These are phyloP conservation scores for Atta colombica DNA, from an alignment of 1,140 invertebrate genomes.

Conservation along the genomic window DNA sequence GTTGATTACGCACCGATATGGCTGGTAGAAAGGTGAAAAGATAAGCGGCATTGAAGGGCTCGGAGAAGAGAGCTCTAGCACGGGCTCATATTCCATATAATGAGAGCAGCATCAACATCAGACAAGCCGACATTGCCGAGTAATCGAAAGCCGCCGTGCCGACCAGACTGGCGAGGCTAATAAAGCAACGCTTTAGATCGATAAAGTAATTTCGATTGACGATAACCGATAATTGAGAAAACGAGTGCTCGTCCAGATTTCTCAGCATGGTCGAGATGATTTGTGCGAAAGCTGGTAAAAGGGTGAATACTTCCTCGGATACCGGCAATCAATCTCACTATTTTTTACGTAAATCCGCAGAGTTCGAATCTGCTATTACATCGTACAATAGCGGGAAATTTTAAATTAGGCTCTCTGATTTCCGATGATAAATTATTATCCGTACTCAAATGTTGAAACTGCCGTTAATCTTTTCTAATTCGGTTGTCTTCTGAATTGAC, in stretches of 20 bases:
- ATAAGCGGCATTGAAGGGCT: constrained; percentile 31
- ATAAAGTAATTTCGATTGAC: constrained; percentile 56
- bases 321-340: neutral
- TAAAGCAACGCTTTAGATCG: constrained; percentile 60
- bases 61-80: constrained; percentile 76
- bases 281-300: constrained; percentile 38
- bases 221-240: constrained; percentile 69
- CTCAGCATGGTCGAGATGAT: constrained; percentile 28
- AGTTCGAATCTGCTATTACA: neutral
- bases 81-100: constrained; percentile 84
- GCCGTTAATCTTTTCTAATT: constrained; percentile 24
- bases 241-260: constrained; percentile 41
- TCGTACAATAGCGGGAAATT: neutral
- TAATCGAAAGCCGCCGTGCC: constrained; percentile 81
- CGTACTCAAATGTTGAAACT: neutral
- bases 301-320: constrained; percentile 23
- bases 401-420: neutral
- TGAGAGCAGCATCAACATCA: constrained; percentile 81
- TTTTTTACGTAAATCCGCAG: neutral
- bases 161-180: constrained; percentile 63
- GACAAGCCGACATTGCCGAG: constrained; percentile 79
- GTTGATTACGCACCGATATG: constrained; percentile 30
- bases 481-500: neutral
- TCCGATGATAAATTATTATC: constrained; percentile 26
- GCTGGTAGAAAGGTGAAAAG: constrained; percentile 51